Evolutionary conservation across 2,888 invertebrate species (phyloP), one percentile per base, ranked within the genome.

Genomic region (Dexiosoma caninum): DNA sequence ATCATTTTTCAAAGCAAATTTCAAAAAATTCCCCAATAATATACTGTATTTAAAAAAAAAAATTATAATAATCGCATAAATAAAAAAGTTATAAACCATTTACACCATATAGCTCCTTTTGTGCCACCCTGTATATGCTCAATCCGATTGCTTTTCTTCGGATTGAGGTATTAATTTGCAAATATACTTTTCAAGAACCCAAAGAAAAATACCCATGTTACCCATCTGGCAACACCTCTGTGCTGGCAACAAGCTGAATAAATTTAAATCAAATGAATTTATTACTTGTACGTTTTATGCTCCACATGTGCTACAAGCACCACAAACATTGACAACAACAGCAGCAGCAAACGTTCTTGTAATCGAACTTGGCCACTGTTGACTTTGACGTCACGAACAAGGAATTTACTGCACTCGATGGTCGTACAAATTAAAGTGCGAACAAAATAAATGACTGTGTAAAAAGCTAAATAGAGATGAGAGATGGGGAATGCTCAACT

Each of bases 401-500:
- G 10, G 49, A 71, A 60, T 59, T 42, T 49, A 6, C 14, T 35
- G 49, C 59, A 21, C 40, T 30, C 67, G 67, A 75, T 59, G 49
- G 75, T 75, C 67, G 59, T 75, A 75, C 51, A 75, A 67, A 75
- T 75, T 75, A 75, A 75, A 67, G 59, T 67, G 75, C 67, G 32
- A 67, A 75, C 21, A 51, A n/a, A n/a, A 32, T 49, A 40, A 51
- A 59, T 51, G 21, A 51, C 12, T 46, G 30, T 21, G 8, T 6
- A 10, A 51, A 42, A 12, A 51, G 5, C 30, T 23, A 49, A 46
- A 2, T 9, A 8, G 51, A 30, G 51, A 30, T 14, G 51, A n/a
- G 51, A 6, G 27, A n/a, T 2, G 14, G 6, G 7, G 2, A 21
- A 19, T n/a, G n/a, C n/a, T n/a, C n/a, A n/a, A n/a, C n/a, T n/a